A percentile compares a stretch with the other conserved stretches of the same genome.
phyloP scores from a whole-genome alignment of 2,888 invertebrate genomes.

The Leptogaster cylindrica region DNA sequence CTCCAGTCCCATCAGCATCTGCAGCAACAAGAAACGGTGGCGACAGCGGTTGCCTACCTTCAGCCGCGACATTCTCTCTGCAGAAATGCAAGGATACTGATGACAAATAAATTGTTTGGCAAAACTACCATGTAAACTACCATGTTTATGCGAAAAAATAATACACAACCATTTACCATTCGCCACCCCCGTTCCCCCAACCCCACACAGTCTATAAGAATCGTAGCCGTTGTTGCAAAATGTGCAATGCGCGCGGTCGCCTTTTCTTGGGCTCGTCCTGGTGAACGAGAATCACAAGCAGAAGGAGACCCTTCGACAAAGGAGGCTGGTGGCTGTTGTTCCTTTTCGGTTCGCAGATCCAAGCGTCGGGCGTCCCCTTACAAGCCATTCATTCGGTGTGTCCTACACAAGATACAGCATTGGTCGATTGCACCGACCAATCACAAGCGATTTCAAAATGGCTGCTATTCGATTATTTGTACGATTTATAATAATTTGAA shows the following conservation, averaged over 20 bases:
- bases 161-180: too few species aligned
- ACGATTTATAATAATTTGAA: constrained; percentile 29
- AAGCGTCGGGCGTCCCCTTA: constrained; percentile 15
- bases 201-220: too few species aligned
- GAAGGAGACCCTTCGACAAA: constrained; percentile 17
- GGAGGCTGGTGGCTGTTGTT: constrained; percentile 28
- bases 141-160: constrained; percentile 20
- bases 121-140: constrained; percentile 23
- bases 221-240: too few species aligned
- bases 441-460: constrained; percentile 62
- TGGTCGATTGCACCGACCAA: constrained; percentile 63
- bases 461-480: constrained; percentile 52
- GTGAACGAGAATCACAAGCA: not conserved
- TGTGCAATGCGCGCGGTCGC: too few species aligned
- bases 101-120: constrained; percentile 30
- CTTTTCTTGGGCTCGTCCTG: not conserved
- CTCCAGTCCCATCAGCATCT: constrained; percentile 29
- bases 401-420: constrained; percentile 57
- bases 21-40: not conserved
- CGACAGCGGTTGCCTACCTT: constrained; percentile 6
- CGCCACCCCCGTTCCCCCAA: too few species aligned
- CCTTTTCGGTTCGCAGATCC: constrained; percentile 18
- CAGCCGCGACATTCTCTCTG: not conserved
- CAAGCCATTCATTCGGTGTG: constrained; percentile 34
- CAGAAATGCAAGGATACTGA: constrained; percentile 15